Percentiles rank a stretch among this genome's conserved stretches.
phyloP scores from a whole-genome alignment of 2,888 invertebrate species.

The Drosophila pseudotalamancana region DNA sequence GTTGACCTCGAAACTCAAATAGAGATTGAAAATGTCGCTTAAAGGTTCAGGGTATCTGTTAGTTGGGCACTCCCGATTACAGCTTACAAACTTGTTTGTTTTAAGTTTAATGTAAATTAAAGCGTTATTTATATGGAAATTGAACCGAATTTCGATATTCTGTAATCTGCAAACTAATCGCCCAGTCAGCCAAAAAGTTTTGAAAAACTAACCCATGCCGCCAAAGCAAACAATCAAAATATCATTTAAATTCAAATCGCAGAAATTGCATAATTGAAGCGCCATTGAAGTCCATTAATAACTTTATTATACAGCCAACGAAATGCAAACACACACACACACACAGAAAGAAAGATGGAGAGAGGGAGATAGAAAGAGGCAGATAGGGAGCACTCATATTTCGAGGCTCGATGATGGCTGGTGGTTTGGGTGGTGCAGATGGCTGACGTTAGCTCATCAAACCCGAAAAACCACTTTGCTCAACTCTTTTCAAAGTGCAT shows the following conservation, averaged over 20 bases:
- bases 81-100: neutral
- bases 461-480: constrained; percentile 76
- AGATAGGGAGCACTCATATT: constrained; percentile 40
- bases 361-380: neutral
- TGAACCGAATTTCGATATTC: neutral
- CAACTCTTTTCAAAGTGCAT: constrained; percentile 77
- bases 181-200: constrained; percentile 27
- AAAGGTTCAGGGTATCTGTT: too few relatives aligned
- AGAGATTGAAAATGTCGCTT: too few relatives aligned
- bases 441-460: constrained; percentile 74
- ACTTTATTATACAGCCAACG: constrained; percentile 70
- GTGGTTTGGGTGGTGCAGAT: constrained; percentile 1
- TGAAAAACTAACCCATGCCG: constrained; percentile 14
- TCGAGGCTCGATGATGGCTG: constrained; percentile 4
- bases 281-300: constrained; percentile 77
- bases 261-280: constrained; percentile 77
- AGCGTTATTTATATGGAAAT: constrained; percentile 12
- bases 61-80: too few relatives aligned
- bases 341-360: constrained; percentile 2
- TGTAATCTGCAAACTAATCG: constrained; percentile 30
- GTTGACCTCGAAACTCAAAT: too few relatives aligned
- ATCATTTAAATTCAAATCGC: constrained; percentile 77
- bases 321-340: constrained; percentile 50
- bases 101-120: constrained; percentile 2
- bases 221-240: constrained; percentile 69